phyloP scores from a whole-genome alignment of 1,140 invertebrate genomes.

The Orchesella cincta region DNA sequence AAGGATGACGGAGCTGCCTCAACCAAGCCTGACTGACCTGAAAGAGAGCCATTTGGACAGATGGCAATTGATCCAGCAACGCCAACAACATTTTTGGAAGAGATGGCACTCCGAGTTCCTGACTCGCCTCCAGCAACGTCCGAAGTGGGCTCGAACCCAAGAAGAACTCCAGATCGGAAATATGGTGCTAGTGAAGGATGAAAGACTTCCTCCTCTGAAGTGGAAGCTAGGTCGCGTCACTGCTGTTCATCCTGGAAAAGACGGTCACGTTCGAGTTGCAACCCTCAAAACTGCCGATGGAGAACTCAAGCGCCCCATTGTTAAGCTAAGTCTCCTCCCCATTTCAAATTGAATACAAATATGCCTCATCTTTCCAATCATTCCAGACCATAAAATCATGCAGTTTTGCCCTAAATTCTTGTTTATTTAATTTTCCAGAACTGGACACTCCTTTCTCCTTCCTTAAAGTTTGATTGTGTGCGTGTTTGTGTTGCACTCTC shows the following conservation, averaged over 20 bases:
- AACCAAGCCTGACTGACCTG: not conserved
- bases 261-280: not conserved
- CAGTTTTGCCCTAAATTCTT: no score
- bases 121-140: conserved; percentile 46
- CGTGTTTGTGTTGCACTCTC: no score
- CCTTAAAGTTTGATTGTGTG: no score
- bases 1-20: conserved; percentile 24
- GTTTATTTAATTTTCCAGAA: no score
- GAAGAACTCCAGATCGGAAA: conserved; percentile 44
- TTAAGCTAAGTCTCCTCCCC: not conserved
- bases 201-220: conserved; percentile 50
- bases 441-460: no score
- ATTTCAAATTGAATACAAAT: no score
- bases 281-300: not conserved
- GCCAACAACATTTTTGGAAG: conserved; percentile 53
- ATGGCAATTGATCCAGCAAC: conserved; percentile 50
- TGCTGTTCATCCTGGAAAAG: not conserved
- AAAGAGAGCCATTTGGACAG: conserved; percentile 34
- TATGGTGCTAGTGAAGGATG: conserved; percentile 52
- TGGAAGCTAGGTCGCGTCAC: conserved; percentile 49
- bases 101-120: conserved; percentile 53
- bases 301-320: not conserved
- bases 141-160: conserved; percentile 50
- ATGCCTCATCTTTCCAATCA: no score
- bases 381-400: no score